These are phyloP conservation scores for Drosophila mettleri DNA, from an alignment of 2,888 invertebrate species.

Conservation along the genomic window DNA sequence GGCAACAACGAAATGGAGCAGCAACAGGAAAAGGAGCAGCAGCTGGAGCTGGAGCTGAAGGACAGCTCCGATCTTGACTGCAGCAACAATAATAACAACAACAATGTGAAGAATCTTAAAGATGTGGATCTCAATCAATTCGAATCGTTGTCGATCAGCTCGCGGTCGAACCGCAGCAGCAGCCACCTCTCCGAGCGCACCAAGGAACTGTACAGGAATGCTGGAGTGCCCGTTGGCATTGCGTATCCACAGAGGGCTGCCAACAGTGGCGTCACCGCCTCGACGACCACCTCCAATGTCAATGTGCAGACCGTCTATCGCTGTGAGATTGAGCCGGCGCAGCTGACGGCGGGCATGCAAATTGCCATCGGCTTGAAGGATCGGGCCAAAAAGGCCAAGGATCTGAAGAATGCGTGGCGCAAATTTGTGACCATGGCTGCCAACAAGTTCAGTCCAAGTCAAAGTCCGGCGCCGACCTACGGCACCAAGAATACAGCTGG, in stretches of 20 bases:
- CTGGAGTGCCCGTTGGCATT: slow-evolving; percentile 83
- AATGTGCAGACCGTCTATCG: slow-evolving; percentile 84
- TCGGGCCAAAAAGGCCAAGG: slow-evolving; percentile 85
- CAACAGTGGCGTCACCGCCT: slow-evolving; percentile 46
- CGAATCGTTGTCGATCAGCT: slow-evolving; percentile 83
- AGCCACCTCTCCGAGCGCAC: slow-evolving; percentile 83
- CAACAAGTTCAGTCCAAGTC: slow-evolving; percentile 84
- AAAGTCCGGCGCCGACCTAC: slow-evolving; percentile 82
- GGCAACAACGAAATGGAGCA: slow-evolving; percentile 39
- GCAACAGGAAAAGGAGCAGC: slow-evolving; percentile 22
- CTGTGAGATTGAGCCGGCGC: slow-evolving; percentile 83
- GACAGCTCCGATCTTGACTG: slow-evolving; percentile 45
- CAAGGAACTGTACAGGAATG: slow-evolving; percentile 83
- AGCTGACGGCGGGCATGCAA: slow-evolving; percentile 84
- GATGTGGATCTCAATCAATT: slow-evolving; percentile 82
- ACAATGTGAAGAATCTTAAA: slow-evolving; percentile 59
- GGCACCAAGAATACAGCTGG: slow-evolving; percentile 72
- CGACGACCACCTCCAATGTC: slow-evolving; percentile 50
- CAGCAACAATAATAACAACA: slow-evolving; percentile 44
- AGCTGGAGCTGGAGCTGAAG: slow-evolving; percentile 18
- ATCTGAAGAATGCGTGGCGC: slow-evolving; percentile 85
- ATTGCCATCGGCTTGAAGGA: slow-evolving; percentile 85
- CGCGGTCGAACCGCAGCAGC: slow-evolving; percentile 83
- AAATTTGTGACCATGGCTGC: slow-evolving; percentile 85
- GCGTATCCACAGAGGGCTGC: slow-evolving; percentile 83